phyloP scores from a whole-genome alignment of 2,888 invertebrate genomes.

The Cryptocephalus moraei region DNA sequence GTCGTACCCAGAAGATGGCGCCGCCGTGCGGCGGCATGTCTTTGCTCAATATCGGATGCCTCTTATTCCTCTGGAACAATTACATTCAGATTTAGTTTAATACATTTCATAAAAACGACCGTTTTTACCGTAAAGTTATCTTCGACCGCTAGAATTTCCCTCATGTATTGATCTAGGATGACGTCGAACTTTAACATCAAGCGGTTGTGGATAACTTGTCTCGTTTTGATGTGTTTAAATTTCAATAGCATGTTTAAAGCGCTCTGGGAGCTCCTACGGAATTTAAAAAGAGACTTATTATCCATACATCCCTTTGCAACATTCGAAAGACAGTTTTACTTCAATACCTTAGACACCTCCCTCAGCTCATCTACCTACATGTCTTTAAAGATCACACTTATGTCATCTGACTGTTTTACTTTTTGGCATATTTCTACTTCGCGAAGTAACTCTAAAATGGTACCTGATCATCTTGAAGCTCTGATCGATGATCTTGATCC shows the following conservation, averaged over 20 bases:
- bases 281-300: too few relatives aligned
- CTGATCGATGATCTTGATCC: constrained; percentile 74
- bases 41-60: constrained; percentile 59
- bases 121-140: constrained; percentile 61
- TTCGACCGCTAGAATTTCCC: constrained; percentile 67
- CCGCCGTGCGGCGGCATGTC: constrained; percentile 76
- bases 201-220: constrained; percentile 60
- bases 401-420: too few relatives aligned
- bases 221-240: constrained; percentile 68
- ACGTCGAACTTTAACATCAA: constrained; percentile 75
- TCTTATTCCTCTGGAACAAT: constrained; percentile 45
- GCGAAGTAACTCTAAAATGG: too few relatives aligned
- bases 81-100: too few relatives aligned
- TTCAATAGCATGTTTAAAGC: constrained; percentile 71
- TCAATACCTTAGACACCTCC: too few relatives aligned
- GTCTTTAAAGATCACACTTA: too few relatives aligned
- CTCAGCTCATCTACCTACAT: too few relatives aligned
- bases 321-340: too few relatives aligned
- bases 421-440: too few relatives aligned
- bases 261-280: constrained; percentile 61
- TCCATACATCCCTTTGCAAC: too few relatives aligned
- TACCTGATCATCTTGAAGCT: constrained; percentile 67
- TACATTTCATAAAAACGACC: too few relatives aligned
- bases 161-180: constrained; percentile 73
- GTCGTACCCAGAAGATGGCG: constrained; percentile 75